A percentile compares a stretch with the other conserved stretches of the same genome.
Conservation (phyloP, 2,797 vertebrate species). For the Triplophysa yarkandensis region DNA sequence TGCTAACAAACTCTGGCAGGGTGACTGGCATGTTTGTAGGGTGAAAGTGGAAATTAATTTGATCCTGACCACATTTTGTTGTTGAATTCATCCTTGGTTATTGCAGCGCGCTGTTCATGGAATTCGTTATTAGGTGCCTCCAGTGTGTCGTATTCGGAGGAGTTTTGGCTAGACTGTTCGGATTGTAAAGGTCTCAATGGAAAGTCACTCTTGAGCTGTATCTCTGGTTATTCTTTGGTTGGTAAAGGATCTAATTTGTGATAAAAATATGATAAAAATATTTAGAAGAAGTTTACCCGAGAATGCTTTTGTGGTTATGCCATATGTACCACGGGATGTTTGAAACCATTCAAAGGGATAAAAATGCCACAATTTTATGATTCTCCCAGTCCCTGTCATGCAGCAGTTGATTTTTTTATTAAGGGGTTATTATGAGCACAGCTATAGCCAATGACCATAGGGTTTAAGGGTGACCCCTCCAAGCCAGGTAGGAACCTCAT, state of each 20-base stretch:
- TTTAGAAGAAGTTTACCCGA: too few species aligned
- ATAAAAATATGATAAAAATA: too few species aligned
- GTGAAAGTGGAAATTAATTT: conserved; percentile 49
- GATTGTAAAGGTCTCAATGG: conserved; percentile 27
- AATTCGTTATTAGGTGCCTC: conserved; percentile 37
- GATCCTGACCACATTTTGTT: conserved; percentile 49
- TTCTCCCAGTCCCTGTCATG: conserved; percentile 1
- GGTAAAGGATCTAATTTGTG: too few species aligned
- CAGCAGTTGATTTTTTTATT: conserved; percentile 17
- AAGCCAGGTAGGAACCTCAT: conserved; percentile 26
- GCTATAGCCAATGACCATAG: conserved; percentile 56
- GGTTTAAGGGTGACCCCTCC: conserved; percentile 56
- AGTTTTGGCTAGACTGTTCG: conserved; percentile 20
- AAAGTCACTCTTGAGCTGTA: not conserved
- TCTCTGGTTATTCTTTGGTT: too few species aligned
- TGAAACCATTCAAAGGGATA: not conserved
- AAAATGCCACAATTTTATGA: not conserved
- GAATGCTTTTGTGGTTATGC: not conserved
- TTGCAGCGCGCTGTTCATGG: conserved; percentile 29
- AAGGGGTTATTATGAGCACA: conserved; percentile 60
- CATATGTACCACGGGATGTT: not conserved
- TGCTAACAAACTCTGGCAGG: conserved; percentile 34
- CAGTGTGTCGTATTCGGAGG: conserved; percentile 9
- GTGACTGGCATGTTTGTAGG: conserved; percentile 45
- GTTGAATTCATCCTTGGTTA: conserved; percentile 45